These are phyloP conservation scores for Porphyrio hochstetteri DNA, from an alignment of 2,113 vertebrate genomes.

Conservation along the genomic window DNA sequence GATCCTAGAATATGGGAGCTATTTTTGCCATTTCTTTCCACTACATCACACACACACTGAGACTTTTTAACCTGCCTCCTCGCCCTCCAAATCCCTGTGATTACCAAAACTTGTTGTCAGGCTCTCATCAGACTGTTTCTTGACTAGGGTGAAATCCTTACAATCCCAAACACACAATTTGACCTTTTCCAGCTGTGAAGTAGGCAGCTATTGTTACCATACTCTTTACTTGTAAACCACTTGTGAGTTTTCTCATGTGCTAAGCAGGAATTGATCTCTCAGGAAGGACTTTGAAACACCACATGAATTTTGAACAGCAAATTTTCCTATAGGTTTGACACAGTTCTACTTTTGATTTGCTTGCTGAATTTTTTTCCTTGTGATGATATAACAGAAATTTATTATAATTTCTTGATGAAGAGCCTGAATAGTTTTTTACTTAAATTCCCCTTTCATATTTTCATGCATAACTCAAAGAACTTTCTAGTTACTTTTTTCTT, in stretches of 20 bases:
- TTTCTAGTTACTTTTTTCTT: neutral
- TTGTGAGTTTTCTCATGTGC: neutral
- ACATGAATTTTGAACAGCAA: neutral
- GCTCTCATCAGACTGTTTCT: neutral
- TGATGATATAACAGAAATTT: rapidly evolving
- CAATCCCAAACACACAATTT: neutral
- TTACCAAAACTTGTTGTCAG: neutral
- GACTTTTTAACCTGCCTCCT: neutral
- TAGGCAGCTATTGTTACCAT: neutral
- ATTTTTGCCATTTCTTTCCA: neutral
- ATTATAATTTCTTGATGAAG: neutral
- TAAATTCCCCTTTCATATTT: neutral
- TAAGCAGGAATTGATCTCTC: neutral
- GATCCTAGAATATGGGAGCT: neutral
- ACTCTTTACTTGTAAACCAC: neutral
- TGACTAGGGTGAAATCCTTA: neutral
- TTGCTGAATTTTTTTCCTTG: neutral
- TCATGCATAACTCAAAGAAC: neutral
- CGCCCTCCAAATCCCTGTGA: neutral
- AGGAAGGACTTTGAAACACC: neutral
- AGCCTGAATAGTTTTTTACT: neutral
- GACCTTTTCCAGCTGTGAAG: neutral
- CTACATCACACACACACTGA: neutral
- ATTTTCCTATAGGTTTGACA: neutral
- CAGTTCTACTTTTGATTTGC: neutral